Conservation (phyloP, 2,797 vertebrate genomes). For the Lithobates sylvaticus region DNA sequence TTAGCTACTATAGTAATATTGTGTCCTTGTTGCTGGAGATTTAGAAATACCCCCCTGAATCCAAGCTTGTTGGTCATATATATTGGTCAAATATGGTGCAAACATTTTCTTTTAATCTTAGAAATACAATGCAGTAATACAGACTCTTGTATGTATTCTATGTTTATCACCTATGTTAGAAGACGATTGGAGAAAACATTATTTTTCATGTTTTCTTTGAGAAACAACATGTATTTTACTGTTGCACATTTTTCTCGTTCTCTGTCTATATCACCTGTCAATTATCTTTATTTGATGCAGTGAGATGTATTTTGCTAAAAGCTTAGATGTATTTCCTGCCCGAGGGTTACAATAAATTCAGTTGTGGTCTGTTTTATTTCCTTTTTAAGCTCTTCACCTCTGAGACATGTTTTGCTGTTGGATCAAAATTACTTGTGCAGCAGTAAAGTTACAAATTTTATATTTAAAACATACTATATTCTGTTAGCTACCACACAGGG, state of each 20-base stretch:
- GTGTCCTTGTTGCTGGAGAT: no score
- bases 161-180: slow-evolving; percentile 27
- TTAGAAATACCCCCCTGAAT: no score
- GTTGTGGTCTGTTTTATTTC: neutral
- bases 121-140: neutral
- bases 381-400: slow-evolving; percentile 33
- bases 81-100: no score
- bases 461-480: slow-evolving; percentile 26
- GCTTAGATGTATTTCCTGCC: slow-evolving; percentile 42
- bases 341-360: neutral
- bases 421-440: slow-evolving; percentile 28
- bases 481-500: neutral
- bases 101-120: neutral
- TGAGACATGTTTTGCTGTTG: slow-evolving; percentile 48
- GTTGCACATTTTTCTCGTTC: slow-evolving; percentile 30
- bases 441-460: slow-evolving; percentile 12
- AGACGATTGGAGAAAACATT: slow-evolving; percentile 16
- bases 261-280: slow-evolving; percentile 19
- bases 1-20: no score
- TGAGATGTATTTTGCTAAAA: slow-evolving; percentile 40
- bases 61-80: no score
- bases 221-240: slow-evolving; percentile 30
- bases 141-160: neutral
- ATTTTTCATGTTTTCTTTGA: slow-evolving; percentile 51
- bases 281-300: neutral